Evolutionary conservation across 2,113 vertebrate genomes (phyloP), one percentile per base, ranked within the genome.

Genomic region (Sula dactylatra): DNA sequence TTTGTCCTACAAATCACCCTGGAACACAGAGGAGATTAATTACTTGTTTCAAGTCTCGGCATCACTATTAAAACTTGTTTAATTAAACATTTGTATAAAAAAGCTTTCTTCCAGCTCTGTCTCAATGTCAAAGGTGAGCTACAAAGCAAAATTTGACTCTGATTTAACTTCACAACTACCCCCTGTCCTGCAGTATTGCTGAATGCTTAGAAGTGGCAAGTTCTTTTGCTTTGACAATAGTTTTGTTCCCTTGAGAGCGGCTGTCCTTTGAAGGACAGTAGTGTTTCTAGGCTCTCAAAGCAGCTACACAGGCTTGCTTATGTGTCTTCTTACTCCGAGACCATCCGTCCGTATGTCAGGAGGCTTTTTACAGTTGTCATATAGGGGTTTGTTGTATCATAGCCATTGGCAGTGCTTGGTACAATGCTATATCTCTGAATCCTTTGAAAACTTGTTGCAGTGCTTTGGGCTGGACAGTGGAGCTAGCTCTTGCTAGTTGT

Each of bases 101-200:
- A 95, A 95, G 42, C 86, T 97, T 96, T 94, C 85, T 92, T 96
- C 64, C 1, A n/a, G 17, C 80, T 74, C 61, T 44, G 93, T 64
- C 82, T 95, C 44, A 29, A 16, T 66, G 38, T 59, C 84, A 88
- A 56, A 87, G 73, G 42, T 22, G 74, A 88, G 76, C 56, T 94
- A 50, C 91, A 82, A 96, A 95, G 26, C 10, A 72, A n/a, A 72
- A 56, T 9, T 17, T 49, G 38, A 26, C 40, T 38, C n/a, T 31
- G 20, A 32, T 32, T 21, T 70, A 32, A 70, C 26, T 69, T 80
- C 31, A 36, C 22, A 59, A 11, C 44, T 34, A 6, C 61, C 22
- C 32, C 52, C 27, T 44, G 7, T 73, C 34, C 52, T 54, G 27
- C 61, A 19, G 20, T 16, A 17, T 24, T 50, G 50, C 36, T 20